Conservation (phyloP, 2,797 vertebrate species). For the Microchirus variegatus region DNA sequence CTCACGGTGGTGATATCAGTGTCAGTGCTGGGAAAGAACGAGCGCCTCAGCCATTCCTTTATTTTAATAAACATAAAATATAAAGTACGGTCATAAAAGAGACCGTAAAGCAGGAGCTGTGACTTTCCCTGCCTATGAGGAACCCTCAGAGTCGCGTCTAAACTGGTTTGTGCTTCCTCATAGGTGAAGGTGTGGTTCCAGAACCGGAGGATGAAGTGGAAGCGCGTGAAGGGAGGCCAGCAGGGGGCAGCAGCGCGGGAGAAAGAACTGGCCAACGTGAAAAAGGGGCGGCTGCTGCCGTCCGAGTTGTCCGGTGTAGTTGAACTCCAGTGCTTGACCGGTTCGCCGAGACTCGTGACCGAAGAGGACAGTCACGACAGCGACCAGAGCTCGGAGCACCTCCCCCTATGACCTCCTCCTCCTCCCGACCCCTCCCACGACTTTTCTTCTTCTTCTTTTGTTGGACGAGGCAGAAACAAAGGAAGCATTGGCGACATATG, state of each 20-base stretch:
- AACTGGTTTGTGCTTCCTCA: constrained; percentile 2
- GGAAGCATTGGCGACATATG: constrained; percentile 16
- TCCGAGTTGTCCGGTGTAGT: constrained; percentile 89
- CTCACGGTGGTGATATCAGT: too few relatives aligned
- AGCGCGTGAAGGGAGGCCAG: constrained; percentile 92
- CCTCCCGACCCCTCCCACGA: background rate
- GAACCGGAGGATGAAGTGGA: constrained; percentile 95
- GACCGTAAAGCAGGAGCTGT: too few relatives aligned
- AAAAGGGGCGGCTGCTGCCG: constrained; percentile 90
- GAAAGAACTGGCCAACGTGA: constrained; percentile 93
- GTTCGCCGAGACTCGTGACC: constrained; percentile 73
- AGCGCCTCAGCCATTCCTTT: too few relatives aligned
- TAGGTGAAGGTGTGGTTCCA: constrained; percentile 97
- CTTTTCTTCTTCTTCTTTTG: constrained; percentile 11
- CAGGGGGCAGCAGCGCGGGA: constrained; percentile 91
- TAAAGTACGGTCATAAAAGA: too few relatives aligned
- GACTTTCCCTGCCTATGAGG: too few relatives aligned
- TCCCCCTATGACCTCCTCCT: constrained; percentile 87
- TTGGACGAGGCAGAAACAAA: constrained; percentile 15
- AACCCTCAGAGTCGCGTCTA: too few relatives aligned
- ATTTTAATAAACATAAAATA: too few relatives aligned
- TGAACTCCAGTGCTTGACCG: constrained; percentile 79
- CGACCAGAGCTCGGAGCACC: constrained; percentile 91
- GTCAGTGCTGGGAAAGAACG: too few relatives aligned
- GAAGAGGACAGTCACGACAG: constrained; percentile 93